Evolutionary conservation across 2,113 vertebrate genomes (phyloP).

Genomic region (Pongo pygmaeus): DNA sequence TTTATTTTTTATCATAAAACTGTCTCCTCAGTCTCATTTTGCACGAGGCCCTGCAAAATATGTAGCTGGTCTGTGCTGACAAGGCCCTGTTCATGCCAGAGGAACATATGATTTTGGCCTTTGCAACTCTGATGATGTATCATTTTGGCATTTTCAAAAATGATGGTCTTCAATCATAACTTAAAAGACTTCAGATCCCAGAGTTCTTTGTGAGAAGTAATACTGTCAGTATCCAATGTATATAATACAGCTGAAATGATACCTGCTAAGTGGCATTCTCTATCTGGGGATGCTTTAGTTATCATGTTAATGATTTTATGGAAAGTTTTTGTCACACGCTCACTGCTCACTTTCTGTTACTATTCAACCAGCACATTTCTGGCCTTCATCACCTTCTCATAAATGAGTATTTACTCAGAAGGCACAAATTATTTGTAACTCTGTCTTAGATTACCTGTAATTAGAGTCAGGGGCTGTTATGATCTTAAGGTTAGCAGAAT

Average conservation of each 20-base stretch:
- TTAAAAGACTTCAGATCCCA: neutral
- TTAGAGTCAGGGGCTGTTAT: neutral
- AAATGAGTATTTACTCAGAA: neutral
- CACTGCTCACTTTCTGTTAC: neutral
- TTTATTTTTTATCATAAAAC: neutral
- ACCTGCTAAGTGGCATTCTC: neutral
- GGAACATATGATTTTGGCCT: neutral
- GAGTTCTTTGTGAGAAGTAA: neutral
- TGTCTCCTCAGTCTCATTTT: neutral
- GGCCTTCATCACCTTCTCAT: neutral
- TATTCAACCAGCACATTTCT: neutral
- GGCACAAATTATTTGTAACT: neutral
- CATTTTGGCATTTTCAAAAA: neutral
- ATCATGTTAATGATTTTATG: neutral
- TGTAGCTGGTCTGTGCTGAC: neutral
- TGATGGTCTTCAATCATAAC: neutral
- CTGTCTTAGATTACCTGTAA: neutral
- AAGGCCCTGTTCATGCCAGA: neutral
- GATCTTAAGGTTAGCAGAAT: neutral
- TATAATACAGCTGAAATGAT: no score
- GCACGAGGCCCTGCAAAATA: no score
- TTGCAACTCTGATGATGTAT: neutral
- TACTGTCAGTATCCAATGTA: fast-evolving
- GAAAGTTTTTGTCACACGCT: neutral
- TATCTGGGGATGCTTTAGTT: neutral